A percentile compares a stretch with the other conserved stretches of the same genome.
Conservation (phyloP, 2,797 vertebrate genomes). For the Zenarchopterus dispar region DNA sequence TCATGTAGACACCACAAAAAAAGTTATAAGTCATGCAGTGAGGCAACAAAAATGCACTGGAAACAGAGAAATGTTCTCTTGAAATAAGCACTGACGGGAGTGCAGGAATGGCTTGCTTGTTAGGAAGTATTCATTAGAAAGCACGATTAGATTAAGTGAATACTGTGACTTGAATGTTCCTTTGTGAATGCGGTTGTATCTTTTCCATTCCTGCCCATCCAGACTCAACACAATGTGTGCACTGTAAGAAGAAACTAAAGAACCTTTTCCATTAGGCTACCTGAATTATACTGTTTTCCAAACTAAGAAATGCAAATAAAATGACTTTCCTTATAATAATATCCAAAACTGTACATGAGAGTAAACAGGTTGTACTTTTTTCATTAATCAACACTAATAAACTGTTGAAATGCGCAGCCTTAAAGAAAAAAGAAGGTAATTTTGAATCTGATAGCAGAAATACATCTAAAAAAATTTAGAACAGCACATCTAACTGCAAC, state of each 20-base stretch:
- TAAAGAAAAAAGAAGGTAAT: too few relatives aligned
- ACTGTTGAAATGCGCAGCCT: too few relatives aligned
- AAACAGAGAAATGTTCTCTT: neutral
- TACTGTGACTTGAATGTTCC: constrained; percentile 39
- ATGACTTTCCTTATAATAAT: neutral
- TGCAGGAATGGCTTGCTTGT: constrained; percentile 51
- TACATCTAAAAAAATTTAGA: too few relatives aligned
- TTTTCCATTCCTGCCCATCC: constrained; percentile 42
- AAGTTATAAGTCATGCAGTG: too few relatives aligned
- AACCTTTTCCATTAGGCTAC: too few relatives aligned
- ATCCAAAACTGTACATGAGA: neutral
- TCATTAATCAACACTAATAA: too few relatives aligned
- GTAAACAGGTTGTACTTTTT: too few relatives aligned
- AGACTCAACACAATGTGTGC: constrained; percentile 30
- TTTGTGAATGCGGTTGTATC: constrained; percentile 18
- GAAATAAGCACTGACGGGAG: constrained; percentile 28
- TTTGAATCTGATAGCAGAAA: too few relatives aligned
- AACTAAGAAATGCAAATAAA: constrained; percentile 30
- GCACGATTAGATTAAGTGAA: constrained; percentile 60
- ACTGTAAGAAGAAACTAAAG: constrained; percentile 36
- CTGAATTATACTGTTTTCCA: constrained; percentile 21
- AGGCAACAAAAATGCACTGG: too few relatives aligned
- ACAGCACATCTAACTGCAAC: too few relatives aligned
- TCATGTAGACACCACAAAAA: too few relatives aligned
- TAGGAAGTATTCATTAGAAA: constrained; percentile 56